phyloP scores from a whole-genome alignment of 2,797 vertebrate genomes.

The Neosilurus mollespiculum region DNA sequence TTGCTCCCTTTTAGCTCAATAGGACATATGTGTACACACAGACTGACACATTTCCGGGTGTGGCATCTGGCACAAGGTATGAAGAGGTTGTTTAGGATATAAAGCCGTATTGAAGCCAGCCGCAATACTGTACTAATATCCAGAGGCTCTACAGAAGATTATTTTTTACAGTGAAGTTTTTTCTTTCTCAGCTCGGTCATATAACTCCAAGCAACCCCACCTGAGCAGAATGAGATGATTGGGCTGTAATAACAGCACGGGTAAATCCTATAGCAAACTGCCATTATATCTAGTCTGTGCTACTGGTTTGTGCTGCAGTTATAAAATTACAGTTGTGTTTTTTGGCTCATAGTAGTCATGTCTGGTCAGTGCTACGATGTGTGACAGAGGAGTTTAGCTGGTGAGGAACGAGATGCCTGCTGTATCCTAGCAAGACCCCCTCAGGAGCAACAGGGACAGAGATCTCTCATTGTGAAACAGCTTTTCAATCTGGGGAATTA shows the following conservation, averaged over 20 bases:
- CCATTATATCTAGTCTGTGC: slow-evolving; percentile 27
- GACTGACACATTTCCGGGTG: neutral
- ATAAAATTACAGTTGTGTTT: slow-evolving; percentile 29
- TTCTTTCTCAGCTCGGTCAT: neutral
- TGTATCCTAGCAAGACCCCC: slow-evolving; percentile 52
- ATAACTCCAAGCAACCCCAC: slow-evolving; percentile 18
- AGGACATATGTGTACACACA: slow-evolving; percentile 4
- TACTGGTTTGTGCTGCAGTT: slow-evolving; percentile 24
- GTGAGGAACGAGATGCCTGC: slow-evolving; percentile 55
- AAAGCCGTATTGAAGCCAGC: neutral
- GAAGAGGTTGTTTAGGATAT: slow-evolving; percentile 13
- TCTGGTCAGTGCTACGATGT: slow-evolving; percentile 27
- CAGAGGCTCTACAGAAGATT: neutral
- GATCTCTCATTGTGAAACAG: slow-evolving; percentile 78
- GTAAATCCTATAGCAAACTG: slow-evolving; percentile 19
- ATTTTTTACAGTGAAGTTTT: neutral
- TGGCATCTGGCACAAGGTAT: slow-evolving; percentile 2
- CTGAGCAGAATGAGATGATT: slow-evolving; percentile 12
- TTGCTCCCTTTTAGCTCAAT: slow-evolving; percentile 28
- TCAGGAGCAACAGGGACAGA: slow-evolving; percentile 62
- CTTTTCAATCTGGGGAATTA: slow-evolving; percentile 85
- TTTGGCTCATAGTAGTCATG: neutral
- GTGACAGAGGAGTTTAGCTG: slow-evolving; percentile 43
- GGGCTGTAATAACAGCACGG: slow-evolving; percentile 29
- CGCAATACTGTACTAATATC: neutral